These are phyloP conservation scores for Lathamus discolor DNA, from an alignment of 2,113 vertebrate species.

Conservation along the genomic window DNA sequence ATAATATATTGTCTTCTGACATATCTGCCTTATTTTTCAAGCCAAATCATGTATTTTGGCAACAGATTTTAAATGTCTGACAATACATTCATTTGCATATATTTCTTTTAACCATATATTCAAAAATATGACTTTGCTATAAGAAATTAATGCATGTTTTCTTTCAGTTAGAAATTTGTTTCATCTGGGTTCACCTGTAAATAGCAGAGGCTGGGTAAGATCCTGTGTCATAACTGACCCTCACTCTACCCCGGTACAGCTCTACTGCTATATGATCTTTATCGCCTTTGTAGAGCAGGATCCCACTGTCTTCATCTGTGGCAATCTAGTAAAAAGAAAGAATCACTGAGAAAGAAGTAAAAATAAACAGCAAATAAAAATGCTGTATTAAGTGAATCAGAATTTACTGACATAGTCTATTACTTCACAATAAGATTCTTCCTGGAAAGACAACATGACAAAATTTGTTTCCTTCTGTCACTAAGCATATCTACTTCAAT, in stretches of 20 bases:
- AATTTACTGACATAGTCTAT: neutral
- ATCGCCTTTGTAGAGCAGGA: constrained; percentile 94
- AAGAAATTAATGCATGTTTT: neutral
- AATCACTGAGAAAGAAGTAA: neutral
- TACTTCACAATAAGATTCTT: neutral
- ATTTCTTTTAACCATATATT: neutral
- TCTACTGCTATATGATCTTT: constrained; percentile 93
- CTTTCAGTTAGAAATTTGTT: neutral
- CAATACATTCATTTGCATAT: neutral
- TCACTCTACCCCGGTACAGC: constrained; percentile 91
- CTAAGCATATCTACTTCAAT: neutral
- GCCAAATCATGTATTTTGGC: neutral
- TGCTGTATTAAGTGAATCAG: neutral
- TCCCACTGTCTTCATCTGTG: constrained; percentile 95
- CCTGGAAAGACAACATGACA: neutral
- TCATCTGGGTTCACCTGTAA: constrained; percentile 85
- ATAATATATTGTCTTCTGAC: neutral
- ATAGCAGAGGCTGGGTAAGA: constrained; percentile 93
- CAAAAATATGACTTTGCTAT: neutral
- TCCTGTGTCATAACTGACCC: constrained; percentile 95
- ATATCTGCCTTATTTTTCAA: neutral
- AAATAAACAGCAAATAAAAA: neutral
- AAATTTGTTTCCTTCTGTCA: neutral
- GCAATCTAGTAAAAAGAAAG: constrained; percentile 83
- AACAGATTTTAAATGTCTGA: neutral